Evolutionary conservation across 2,888 invertebrate genomes (phyloP).

Genomic region (Nipponacmea schrenckii): DNA sequence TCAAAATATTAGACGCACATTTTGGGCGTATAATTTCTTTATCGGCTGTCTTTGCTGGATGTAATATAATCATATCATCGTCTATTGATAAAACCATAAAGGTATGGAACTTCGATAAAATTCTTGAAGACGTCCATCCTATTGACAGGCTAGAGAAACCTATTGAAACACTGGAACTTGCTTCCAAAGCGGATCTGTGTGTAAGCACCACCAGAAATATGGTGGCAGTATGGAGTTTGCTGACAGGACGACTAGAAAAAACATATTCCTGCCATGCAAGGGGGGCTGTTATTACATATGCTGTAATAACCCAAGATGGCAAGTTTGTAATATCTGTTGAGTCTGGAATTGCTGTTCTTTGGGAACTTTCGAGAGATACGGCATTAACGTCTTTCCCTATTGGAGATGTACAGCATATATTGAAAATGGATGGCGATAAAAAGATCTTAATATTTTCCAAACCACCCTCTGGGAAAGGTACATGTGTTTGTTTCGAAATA

Average conservation of each 20-base stretch:
- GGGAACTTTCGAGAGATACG: slow-evolving; percentile 83
- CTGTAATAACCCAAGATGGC: slow-evolving; percentile 86
- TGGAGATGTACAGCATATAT: slow-evolving; percentile 80
- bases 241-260: slow-evolving; percentile 83
- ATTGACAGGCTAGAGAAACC: slow-evolving; percentile 90
- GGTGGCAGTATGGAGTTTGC: slow-evolving; percentile 93
- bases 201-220: slow-evolving; percentile 93
- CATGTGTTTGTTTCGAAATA: slow-evolving; percentile 59
- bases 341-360: slow-evolving; percentile 88
- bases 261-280: slow-evolving; percentile 90
- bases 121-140: slow-evolving; percentile 87
- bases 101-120: slow-evolving; percentile 99
- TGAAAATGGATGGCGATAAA: slow-evolving; percentile 79
- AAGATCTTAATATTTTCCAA: slow-evolving; percentile 81
- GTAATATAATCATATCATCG: slow-evolving; percentile 82
- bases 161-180: slow-evolving; percentile 82
- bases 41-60: slow-evolving; percentile 83
- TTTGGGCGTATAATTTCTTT: slow-evolving; percentile 95
- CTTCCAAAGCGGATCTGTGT: slow-evolving; percentile 80
- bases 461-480: slow-evolving; percentile 40
- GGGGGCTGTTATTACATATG: slow-evolving; percentile 94
- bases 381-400: slow-evolving; percentile 87
- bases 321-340: slow-evolving; percentile 88
- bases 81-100: slow-evolving; percentile 98
- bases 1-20: slow-evolving; percentile 94